These are phyloP conservation scores for Brachypterus glaber DNA, from an alignment of 2,888 invertebrate species.

Conservation along the genomic window DNA sequence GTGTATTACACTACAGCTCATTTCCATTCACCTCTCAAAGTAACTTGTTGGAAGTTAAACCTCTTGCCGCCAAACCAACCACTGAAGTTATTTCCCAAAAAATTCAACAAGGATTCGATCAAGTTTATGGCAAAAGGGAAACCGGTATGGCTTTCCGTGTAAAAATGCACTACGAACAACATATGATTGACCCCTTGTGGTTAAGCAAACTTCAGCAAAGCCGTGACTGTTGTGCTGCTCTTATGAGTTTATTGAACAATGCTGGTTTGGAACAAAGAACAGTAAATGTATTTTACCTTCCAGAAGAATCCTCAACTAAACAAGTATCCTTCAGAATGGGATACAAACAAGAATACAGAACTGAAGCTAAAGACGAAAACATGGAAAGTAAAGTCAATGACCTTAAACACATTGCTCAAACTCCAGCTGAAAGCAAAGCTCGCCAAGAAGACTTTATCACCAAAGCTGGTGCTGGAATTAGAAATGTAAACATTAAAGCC, in stretches of 20 bases:
- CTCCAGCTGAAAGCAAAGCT: conserved; percentile 37
- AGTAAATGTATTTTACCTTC: conserved; percentile 41
- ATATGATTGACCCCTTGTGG: conserved; percentile 38
- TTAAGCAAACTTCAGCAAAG: conserved; percentile 30
- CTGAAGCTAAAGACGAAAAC: conserved; percentile 15
- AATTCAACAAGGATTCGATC: conserved; percentile 23
- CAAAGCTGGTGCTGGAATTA: conserved; percentile 48
- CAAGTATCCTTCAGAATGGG: conserved; percentile 20
- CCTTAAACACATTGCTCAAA: conserved; percentile 28
- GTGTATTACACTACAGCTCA: conserved; percentile 48
- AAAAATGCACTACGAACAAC: conserved; percentile 45
- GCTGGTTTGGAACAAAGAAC: conserved; percentile 44
- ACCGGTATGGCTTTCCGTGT: conserved; percentile 48
- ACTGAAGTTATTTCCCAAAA: background rate
- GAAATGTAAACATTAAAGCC: conserved; percentile 43
- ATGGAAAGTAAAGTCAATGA: conserved; percentile 16
- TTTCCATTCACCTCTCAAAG: conserved; percentile 53
- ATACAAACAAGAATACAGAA: conserved; percentile 21
- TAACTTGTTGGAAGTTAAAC: conserved; percentile 45
- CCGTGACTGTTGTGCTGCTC: conserved; percentile 28
- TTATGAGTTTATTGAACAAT: conserved; percentile 31
- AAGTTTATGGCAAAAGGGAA: conserved; percentile 41
- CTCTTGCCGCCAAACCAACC: conserved; percentile 24
- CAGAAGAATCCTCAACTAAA: conserved; percentile 19
- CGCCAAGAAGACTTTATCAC: conserved; percentile 47